Percentiles rank a stretch among this genome's conserved stretches.
Conservation (phyloP, 2,888 invertebrate species). For the Beris chalybata region DNA sequence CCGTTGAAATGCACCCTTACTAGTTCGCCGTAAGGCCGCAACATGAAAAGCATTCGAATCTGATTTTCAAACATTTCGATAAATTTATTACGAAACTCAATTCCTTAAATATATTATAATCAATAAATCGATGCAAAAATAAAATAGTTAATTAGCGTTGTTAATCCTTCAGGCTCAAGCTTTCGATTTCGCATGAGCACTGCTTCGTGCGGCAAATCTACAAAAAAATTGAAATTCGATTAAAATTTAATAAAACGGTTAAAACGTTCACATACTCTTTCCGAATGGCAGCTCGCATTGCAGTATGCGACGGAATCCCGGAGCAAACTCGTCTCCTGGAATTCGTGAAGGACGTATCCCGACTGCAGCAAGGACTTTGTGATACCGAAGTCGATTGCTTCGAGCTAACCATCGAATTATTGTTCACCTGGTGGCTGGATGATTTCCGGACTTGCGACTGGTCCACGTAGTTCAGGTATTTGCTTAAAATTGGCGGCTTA, state of each 20-base stretch:
- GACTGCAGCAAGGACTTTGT: constrained; percentile 2
- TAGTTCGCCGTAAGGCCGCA: too few relatives aligned
- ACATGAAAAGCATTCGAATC: too few relatives aligned
- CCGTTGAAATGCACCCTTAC: too few relatives aligned
- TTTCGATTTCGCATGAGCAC: constrained; percentile 5
- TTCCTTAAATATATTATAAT: constrained; percentile 17
- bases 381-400: constrained; percentile 1
- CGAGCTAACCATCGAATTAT: background rate
- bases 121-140: constrained; percentile 1
- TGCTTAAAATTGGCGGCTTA: constrained; percentile 13
- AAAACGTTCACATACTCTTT: constrained; percentile 16
- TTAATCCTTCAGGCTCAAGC: background rate
- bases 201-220: constrained; percentile 2
- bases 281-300: constrained; percentile 18
- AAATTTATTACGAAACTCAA: constrained; percentile 21
- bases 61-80: background rate
- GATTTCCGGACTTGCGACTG: background rate
- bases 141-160: constrained; percentile 8
- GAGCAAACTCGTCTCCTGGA: constrained; percentile 1
- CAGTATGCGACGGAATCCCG: constrained; percentile 22
- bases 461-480: background rate
- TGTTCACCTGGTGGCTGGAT: background rate
- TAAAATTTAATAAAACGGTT: background rate
- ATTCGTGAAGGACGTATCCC: constrained; percentile 7
- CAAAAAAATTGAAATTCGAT: background rate